Evolutionary conservation across 2,888 invertebrate species (phyloP).

Genomic region (Nomada fabriciana): DNA sequence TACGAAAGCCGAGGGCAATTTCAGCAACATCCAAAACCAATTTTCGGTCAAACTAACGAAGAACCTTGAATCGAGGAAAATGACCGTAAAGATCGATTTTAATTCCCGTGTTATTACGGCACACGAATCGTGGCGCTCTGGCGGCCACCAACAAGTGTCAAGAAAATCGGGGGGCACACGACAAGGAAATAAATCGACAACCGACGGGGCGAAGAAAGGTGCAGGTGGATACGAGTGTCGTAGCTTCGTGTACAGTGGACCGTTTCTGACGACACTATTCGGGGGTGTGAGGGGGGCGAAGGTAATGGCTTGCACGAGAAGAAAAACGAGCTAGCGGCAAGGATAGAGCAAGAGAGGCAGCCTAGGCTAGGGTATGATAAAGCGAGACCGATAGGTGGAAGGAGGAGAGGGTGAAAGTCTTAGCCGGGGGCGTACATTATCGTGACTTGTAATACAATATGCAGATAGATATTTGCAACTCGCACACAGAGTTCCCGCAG

Average conservation of each 20-base stretch:
- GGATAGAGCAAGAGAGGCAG: not conserved
- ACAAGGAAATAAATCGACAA: not conserved
- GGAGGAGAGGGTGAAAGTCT: constrained; percentile 26
- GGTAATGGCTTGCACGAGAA: constrained; percentile 1
- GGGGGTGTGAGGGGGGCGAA: not conserved
- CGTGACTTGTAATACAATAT: constrained; percentile 82
- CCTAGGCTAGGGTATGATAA: too few species aligned
- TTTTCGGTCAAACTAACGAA: not conserved
- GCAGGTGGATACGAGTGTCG: not conserved
- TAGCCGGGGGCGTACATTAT: constrained; percentile 75
- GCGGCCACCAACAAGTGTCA: constrained; percentile 16
- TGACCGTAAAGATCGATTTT: not conserved
- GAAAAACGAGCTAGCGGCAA: not conserved
- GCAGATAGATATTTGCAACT: constrained; percentile 82
- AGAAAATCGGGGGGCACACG: not conserved
- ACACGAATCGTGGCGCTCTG: not conserved
- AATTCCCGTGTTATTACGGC: not conserved
- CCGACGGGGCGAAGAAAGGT: not conserved
- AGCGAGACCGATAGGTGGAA: not conserved
- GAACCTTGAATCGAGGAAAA: not conserved
- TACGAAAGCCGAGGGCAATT: constrained; percentile 15
- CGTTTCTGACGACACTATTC: not conserved
- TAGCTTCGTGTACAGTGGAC: not conserved
- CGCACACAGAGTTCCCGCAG: constrained; percentile 68
- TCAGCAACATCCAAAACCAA: too few species aligned